A percentile compares a stretch with the other conserved stretches of the same genome.
Evolutionary conservation across 64 coral and sea anemone species (phyloP).

Genomic region (Anthopleura sola): DNA sequence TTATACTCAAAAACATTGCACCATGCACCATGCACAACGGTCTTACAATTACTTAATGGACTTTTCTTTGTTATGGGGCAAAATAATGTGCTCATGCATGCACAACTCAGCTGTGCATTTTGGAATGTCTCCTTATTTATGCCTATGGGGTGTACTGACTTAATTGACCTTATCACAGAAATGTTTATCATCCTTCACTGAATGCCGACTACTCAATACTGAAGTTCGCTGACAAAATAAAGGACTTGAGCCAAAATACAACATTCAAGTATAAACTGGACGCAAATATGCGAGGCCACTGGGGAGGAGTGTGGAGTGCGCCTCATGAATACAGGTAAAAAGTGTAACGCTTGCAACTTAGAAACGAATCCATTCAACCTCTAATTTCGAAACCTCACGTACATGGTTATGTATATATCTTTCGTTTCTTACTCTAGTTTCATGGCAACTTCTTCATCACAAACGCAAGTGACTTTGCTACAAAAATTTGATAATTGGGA

Average conservation of each 20-base stretch:
- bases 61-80: no score
- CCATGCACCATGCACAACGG: no score
- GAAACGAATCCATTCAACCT: no score
- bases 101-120: no score
- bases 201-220: conserved; percentile 71
- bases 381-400: no score
- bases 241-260: conserved; percentile 36
- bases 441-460: background rate
- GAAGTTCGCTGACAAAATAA: conserved; percentile 56
- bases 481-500: conserved; percentile 35
- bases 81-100: no score
- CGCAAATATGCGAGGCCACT: conserved; percentile 51
- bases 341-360: no score
- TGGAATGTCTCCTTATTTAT: no score
- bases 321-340: conserved; percentile 63
- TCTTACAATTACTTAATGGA: no score
- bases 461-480: conserved; percentile 38
- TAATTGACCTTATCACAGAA: conserved; percentile 42
- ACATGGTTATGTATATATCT: no score
- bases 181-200: conserved; percentile 31
- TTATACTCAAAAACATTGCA: no score
- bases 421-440: background rate
- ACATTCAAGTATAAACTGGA: conserved; percentile 82
- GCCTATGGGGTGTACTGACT: no score
- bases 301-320: conserved; percentile 73